Base-by-base conservation (phyloP, 2,888 invertebrate species). In the Zaprionus bogoriensis region DNA sequence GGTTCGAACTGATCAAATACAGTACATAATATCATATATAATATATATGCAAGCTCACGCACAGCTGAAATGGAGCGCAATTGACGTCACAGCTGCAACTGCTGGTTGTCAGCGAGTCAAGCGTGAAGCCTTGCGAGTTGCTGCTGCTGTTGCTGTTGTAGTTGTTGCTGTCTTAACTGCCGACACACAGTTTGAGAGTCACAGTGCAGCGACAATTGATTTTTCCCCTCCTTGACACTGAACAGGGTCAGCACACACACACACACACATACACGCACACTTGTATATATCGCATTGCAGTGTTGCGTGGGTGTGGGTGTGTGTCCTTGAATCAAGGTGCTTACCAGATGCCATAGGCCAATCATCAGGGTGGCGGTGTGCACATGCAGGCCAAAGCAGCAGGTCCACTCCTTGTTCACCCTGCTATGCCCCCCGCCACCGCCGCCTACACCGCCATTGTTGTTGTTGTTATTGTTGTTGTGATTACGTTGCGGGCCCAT, bases 271-370 rank as follows among this genome's bases (percentile, higher is more conserved):
- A 47, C 38, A 28, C 44, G 32, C 22, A 44, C 14, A 10, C 39
- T 5, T 46, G 38, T 39, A 38, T 32, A 12, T 17, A 25, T 27
- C 36, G 12, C 62, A 52, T 50, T 60, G 42, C 50, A 70, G 27
- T 52, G 28, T 32, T 52, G 59, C 50, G 47, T 51, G 32, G 12
- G 27, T 6, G 39, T 39, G 22, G 19, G 7, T 30, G n/a, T 45
- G 36, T 38, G 45, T 41, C 19, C 27, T 19, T 30, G 27, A 14
- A 55, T 42, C 50, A 42, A 44, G 20, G 20, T 44, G 45, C 20
- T 93, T 92, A 96, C 96, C 93, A 96, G 92, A 91, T 96, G 96
- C 96, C 96, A 96, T 90, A 96, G 92, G 84, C 96, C 96, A 67
- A 96, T 93, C 67, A 95, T 92, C 55, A 96, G 94, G 27, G 96